phyloP scores from a whole-genome alignment of 2,113 vertebrate genomes.

The Notothenia rossii region DNA sequence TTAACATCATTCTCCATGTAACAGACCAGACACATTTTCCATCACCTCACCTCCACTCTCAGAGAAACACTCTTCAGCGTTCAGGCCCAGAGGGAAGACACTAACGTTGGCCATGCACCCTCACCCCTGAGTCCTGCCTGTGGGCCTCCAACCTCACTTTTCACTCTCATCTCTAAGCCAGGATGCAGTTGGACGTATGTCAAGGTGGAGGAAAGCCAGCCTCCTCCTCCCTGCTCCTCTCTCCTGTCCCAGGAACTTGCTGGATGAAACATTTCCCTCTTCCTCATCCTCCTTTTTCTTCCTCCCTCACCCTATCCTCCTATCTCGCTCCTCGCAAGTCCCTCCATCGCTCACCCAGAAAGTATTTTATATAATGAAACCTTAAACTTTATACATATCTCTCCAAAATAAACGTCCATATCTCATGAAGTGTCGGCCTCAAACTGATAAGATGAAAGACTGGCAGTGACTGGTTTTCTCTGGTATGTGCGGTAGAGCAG shows the following conservation, averaged over 20 bases:
- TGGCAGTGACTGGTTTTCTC: too few species aligned
- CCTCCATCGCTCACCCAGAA: slow-evolving; percentile 27
- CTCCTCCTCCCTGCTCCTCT: slow-evolving; percentile 39
- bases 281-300: slow-evolving; percentile 27
- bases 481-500: too few species aligned
- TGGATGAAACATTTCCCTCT: slow-evolving; percentile 49
- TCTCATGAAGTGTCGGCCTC: too few species aligned
- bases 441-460: too few species aligned
- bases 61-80: slow-evolving; percentile 6
- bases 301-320: slow-evolving; percentile 11
- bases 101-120: slow-evolving; percentile 24
- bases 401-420: too few species aligned
- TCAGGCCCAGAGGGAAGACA: slow-evolving; percentile 25
- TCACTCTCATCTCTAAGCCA: slow-evolving; percentile 57
- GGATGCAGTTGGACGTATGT: slow-evolving; percentile 46
- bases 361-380: too few species aligned
- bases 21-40: too few species aligned
- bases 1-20: too few species aligned
- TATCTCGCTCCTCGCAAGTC: slow-evolving; percentile 49
- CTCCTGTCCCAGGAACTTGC: slow-evolving; percentile 21
- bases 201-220: slow-evolving; percentile 41
- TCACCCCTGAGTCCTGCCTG: slow-evolving; percentile 27
- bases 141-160: slow-evolving; percentile 26
- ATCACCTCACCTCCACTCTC: slow-evolving; percentile 21
- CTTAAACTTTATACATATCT: too few species aligned